A percentile compares a stretch with the other conserved stretches of the same genome.
These are phyloP conservation scores for Ranitomeya imitator DNA, from an alignment of 2,113 vertebrate genomes.

Conservation along the genomic window DNA sequence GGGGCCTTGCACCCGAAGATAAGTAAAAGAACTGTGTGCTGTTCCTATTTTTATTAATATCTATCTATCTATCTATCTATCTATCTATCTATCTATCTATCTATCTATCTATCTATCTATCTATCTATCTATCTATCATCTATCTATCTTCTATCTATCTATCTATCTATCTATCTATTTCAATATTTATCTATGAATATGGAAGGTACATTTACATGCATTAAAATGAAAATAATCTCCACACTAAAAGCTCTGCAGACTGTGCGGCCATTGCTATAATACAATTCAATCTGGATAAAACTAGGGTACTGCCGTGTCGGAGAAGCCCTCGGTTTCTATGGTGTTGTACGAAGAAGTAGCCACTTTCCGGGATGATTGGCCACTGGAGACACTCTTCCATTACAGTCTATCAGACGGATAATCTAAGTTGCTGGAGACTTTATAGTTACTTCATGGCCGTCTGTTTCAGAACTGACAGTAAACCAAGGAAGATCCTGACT, in stretches of 20 bases:
- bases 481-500: background rate
- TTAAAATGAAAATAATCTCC: background rate
- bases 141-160: too few relatives aligned
- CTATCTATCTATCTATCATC: too few relatives aligned
- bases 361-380: background rate
- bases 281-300: background rate
- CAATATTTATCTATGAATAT: too few relatives aligned
- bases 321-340: background rate
- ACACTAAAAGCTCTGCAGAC: background rate
- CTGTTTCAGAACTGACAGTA: background rate
- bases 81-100: too few relatives aligned
- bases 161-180: too few relatives aligned
- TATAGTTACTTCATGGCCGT: background rate
- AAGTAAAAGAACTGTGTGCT: too few relatives aligned
- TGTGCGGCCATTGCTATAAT: background rate
- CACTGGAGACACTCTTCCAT: constrained; percentile 12
- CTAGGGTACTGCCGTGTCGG: background rate
- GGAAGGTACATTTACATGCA: background rate
- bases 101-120: too few relatives aligned
- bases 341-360: background rate
- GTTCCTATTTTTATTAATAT: too few relatives aligned
- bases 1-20: too few relatives aligned
- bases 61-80: too few relatives aligned
- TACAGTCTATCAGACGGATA: background rate
- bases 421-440: background rate